phyloP scores from a whole-genome alignment of 2,888 invertebrate species.

The Sminthurides aquaticus region DNA sequence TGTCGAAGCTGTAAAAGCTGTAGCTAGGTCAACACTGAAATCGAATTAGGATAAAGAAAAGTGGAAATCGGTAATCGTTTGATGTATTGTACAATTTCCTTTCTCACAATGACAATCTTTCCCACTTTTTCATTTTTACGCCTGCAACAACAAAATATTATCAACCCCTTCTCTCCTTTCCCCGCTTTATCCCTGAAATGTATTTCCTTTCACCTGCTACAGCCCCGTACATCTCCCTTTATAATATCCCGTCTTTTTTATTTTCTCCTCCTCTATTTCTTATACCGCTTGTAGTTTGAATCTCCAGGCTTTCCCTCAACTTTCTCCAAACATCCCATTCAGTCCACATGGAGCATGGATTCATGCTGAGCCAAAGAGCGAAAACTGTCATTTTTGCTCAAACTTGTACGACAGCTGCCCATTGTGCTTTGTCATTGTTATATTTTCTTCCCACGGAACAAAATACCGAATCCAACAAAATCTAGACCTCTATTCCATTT shows the following conservation, averaged over 20 bases:
- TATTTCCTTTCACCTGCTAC: background rate
- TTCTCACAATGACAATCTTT: background rate
- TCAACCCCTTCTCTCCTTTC: no score
- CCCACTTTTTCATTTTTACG: background rate
- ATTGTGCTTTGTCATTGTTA: conserved; percentile 11
- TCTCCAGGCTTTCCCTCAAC: background rate
- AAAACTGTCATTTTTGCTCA: conserved; percentile 23
- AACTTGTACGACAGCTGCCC: conserved; percentile 20
- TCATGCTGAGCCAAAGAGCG: conserved; percentile 22
- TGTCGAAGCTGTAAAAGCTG: no score
- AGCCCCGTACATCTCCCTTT: background rate
- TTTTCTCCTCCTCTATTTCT: background rate
- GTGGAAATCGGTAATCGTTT: no score
- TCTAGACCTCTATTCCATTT: background rate
- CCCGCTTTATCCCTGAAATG: background rate
- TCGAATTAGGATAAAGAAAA: no score
- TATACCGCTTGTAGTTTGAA: background rate
- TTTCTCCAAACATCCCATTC: conserved; percentile 8
- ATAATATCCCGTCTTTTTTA: background rate
- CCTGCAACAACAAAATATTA: no score
- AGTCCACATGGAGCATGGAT: conserved; percentile 18
- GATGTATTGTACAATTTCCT: background rate
- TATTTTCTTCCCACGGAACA: background rate
- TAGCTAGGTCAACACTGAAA: no score
- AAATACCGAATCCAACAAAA: background rate